Conservation (phyloP, 2,113 vertebrate genomes). For the Plotosus lineatus region DNA sequence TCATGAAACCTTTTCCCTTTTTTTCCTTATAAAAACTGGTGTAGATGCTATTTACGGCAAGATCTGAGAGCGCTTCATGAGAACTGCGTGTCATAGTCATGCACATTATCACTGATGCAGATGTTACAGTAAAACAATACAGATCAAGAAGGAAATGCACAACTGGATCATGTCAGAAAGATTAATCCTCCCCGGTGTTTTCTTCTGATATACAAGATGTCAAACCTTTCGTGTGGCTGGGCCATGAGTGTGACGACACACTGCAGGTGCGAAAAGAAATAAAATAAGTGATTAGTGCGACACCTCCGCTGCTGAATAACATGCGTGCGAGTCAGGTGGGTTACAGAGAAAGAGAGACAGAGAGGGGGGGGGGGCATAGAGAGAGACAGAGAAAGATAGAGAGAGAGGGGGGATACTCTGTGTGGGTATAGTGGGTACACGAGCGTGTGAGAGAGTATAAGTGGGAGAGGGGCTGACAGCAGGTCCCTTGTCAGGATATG, state of each 20-base stretch:
- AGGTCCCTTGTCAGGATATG: slow-evolving; percentile 73
- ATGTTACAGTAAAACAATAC: neutral
- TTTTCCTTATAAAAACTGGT: slow-evolving; percentile 40
- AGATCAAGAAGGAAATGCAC: neutral
- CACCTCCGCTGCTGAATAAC: slow-evolving; percentile 76
- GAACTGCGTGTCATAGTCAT: neutral
- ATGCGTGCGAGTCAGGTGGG: slow-evolving; percentile 73
- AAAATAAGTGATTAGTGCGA: slow-evolving; percentile 80
- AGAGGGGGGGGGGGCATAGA: slow-evolving; percentile 32
- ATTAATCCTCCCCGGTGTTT: slow-evolving; percentile 28
- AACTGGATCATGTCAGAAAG: neutral
- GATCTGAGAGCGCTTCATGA: neutral
- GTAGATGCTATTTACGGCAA: slow-evolving; percentile 2
- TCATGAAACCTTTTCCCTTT: slow-evolving; percentile 57
- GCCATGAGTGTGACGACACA: slow-evolving; percentile 60
- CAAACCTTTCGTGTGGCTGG: slow-evolving; percentile 57
- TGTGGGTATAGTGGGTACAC: slow-evolving; percentile 33
- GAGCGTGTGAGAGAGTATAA: slow-evolving; percentile 33
- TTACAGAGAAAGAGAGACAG: too few relatives aligned
- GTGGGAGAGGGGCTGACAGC: slow-evolving; percentile 67
- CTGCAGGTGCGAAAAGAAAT: slow-evolving; percentile 71
- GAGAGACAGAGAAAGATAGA: slow-evolving; percentile 49
- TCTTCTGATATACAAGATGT: slow-evolving; percentile 22
- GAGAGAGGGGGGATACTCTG: slow-evolving; percentile 1
- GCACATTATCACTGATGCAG: neutral